Percentiles rank a stretch among this genome's conserved stretches.
These are phyloP conservation scores for Glaucopsyche alexis DNA, from an alignment of 2,888 invertebrate species.

Conservation along the genomic window DNA sequence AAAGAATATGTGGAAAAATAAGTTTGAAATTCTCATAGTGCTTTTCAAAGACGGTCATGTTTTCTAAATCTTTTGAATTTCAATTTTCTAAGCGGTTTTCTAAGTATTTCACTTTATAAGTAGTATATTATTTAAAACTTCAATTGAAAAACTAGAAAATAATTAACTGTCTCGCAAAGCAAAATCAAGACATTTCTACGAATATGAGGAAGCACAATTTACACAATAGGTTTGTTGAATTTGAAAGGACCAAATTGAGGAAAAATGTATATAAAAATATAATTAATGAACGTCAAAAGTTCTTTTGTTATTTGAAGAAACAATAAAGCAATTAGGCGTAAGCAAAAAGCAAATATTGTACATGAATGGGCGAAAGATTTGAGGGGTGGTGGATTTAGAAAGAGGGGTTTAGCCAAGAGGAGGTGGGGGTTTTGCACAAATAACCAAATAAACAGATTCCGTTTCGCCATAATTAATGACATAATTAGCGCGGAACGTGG, in stretches of 20 bases:
- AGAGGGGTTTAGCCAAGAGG: not conserved
- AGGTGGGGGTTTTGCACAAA: not conserved
- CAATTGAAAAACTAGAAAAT: not conserved
- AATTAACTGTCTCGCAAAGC: not conserved
- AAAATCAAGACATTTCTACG: not conserved
- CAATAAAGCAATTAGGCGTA: slow-evolving; percentile 19
- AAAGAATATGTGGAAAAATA: not conserved
- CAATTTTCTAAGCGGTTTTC: too few relatives aligned
- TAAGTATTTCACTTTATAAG: too few relatives aligned
- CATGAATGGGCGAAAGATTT: slow-evolving; percentile 9
- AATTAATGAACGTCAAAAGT: slow-evolving; percentile 2
- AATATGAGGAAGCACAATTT: not conserved
- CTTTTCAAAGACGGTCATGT: too few relatives aligned
- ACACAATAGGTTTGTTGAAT: not conserved
- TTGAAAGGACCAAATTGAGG: not conserved
- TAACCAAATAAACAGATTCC: slow-evolving; percentile 17
- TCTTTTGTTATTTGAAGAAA: slow-evolving; percentile 1
- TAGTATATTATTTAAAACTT: not conserved
- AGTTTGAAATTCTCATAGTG: not conserved
- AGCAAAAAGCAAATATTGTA: slow-evolving; percentile 3
- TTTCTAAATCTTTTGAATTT: too few relatives aligned
- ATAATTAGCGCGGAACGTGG: slow-evolving; percentile 16
- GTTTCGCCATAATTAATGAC: slow-evolving; percentile 23
- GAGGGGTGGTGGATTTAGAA: not conserved
- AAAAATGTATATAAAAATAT: not conserved